A percentile compares a stretch with the other conserved stretches of the same genome.
Conservation (phyloP, 2,888 invertebrate species). For the Nephrotoma flavescens region DNA sequence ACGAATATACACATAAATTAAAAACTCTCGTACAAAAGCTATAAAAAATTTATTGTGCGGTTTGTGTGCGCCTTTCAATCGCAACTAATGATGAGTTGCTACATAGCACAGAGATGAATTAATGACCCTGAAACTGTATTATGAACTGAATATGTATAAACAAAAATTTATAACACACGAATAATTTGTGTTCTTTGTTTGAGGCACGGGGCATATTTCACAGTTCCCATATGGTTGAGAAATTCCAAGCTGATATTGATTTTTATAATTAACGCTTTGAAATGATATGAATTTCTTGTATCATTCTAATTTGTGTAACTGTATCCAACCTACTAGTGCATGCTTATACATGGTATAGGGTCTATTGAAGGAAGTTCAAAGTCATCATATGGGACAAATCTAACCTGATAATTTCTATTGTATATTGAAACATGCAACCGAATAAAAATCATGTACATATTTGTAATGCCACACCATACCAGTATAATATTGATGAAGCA, state of each 20-base stretch:
- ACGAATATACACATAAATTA: background rate
- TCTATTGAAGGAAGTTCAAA: background rate
- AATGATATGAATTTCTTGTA: background rate
- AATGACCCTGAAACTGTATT: background rate
- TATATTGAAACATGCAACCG: background rate
- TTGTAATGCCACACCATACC: background rate
- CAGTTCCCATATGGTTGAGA: background rate
- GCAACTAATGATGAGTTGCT: background rate
- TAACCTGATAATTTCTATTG: background rate
- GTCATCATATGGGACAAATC: background rate
- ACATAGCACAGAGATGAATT: background rate
- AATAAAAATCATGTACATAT: background rate
- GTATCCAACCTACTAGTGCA: background rate
- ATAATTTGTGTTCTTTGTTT: background rate
- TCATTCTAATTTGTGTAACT: background rate
- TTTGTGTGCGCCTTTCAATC: background rate
- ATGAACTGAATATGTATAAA: background rate
- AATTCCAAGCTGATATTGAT: background rate
- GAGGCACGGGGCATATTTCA: background rate
- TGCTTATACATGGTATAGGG: background rate
- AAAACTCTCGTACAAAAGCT: background rate
- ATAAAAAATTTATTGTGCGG: background rate
- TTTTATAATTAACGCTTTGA: background rate
- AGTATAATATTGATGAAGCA: background rate
- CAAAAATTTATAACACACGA: background rate